Percentiles rank a stretch among this genome's conserved stretches.
Conservation (phyloP, 2,113 vertebrate species). For the Eonycteris spelaea region DNA sequence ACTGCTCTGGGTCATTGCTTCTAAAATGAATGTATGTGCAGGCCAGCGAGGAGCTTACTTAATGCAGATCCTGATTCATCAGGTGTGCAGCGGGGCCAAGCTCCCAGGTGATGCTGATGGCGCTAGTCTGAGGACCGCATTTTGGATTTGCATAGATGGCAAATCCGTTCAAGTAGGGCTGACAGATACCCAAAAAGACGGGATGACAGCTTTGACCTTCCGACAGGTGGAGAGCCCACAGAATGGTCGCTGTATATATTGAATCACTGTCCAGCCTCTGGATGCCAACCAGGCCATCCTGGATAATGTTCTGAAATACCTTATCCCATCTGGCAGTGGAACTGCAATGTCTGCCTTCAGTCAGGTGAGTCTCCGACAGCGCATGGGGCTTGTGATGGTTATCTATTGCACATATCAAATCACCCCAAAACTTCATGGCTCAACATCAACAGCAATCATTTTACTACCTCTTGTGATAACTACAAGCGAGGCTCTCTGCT, state of each 20-base stretch:
- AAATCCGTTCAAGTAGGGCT: not conserved
- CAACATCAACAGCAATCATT: not conserved
- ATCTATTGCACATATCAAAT: not conserved
- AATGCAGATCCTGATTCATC: not conserved
- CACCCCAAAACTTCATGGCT: not conserved
- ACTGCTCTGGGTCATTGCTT: not conserved
- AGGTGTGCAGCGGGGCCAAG: not conserved
- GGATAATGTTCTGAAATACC: not conserved
- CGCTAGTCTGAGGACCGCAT: not conserved
- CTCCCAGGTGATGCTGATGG: not conserved
- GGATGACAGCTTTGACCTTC: not conserved
- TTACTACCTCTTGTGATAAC: not conserved
- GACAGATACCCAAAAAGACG: not conserved
- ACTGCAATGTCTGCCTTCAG: constrained; percentile 24
- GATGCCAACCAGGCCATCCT: not conserved
- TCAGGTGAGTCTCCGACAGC: constrained; percentile 39
- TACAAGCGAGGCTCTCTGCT: too few relatives aligned
- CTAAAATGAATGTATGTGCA: not conserved
- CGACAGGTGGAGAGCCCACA: constrained; percentile 56
- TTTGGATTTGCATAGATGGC: not conserved
- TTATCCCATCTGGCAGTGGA: constrained; percentile 36
- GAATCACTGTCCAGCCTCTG: constrained; percentile 54
- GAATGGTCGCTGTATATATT: constrained; percentile 45
- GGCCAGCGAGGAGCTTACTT: not conserved
- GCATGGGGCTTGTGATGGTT: not conserved